A percentile compares a stretch with the other conserved stretches of the same genome.
Conservation (phyloP, 2,113 vertebrate genomes). For the Poeciliopsis turrubarensis region DNA sequence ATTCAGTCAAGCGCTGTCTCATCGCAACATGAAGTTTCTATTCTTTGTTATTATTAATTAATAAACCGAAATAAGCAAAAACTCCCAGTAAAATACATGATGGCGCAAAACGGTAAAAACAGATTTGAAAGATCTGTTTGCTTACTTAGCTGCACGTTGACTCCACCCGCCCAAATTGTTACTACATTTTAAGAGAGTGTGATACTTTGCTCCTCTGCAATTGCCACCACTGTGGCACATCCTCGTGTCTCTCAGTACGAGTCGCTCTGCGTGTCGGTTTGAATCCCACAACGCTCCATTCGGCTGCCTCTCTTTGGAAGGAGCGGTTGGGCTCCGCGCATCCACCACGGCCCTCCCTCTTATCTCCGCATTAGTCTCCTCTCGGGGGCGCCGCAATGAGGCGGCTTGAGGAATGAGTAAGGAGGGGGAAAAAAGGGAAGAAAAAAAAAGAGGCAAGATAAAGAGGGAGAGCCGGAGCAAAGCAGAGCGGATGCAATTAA, state of each 20-base stretch:
- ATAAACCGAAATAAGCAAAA: no score
- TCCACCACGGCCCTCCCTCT: constrained; percentile 46
- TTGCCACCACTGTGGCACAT: not conserved
- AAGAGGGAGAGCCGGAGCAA: constrained; percentile 68
- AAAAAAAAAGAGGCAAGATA: constrained; percentile 61
- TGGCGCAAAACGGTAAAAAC: not conserved
- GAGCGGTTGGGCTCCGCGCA: constrained; percentile 23
- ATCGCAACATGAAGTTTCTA: no score
- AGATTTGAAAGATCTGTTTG: not conserved
- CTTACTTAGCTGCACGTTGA: constrained; percentile 6
- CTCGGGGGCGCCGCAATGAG: constrained; percentile 49
- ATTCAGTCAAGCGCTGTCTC: no score
- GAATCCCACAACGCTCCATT: constrained; percentile 2
- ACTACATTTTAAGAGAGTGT: constrained; percentile 23
- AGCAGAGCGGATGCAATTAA: constrained; percentile 78
- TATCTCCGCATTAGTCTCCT: constrained; percentile 69
- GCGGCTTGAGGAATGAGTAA: constrained; percentile 67
- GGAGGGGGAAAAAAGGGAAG: constrained; percentile 11
- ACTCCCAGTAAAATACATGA: not conserved
- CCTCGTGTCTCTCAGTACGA: not conserved
- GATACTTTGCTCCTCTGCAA: constrained; percentile 12
- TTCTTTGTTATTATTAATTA: no score
- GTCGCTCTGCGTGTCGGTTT: not conserved
- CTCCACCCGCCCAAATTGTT: not conserved
- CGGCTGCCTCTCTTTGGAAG: constrained; percentile 16